Base-by-base conservation (phyloP, 2,113 vertebrate species). In the Psammodynastes pulverulentus region DNA sequence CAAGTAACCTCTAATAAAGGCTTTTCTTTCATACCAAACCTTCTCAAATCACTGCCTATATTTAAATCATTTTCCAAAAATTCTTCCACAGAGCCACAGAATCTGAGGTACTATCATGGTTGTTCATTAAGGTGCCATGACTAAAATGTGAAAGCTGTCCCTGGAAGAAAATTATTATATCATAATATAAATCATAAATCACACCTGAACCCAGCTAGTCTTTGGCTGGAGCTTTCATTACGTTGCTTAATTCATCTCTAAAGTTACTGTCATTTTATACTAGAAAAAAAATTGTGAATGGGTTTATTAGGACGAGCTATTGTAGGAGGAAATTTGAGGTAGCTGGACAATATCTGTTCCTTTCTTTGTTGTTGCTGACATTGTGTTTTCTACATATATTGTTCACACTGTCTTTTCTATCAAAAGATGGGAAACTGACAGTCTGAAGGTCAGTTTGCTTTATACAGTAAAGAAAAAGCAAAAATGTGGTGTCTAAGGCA, bases 81-180 rank as follows among this genome's bases (percentile, higher is more conserved):
- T 34, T n/a, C 12, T 67, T n/a, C 26, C 29, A 67, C 48, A n/a
- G 87, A 95, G 9, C 87, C 19, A 23, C 53, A 89, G 29, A 89
- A 34, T 88, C 87, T 17, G 39, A 26, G 24, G 46, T 87, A 23
- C 21, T 58, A 93, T 91, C 88, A 92, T 46, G 87, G 24, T 56
- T 21, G 2, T 56, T 92, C 89, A 92, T 92, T 53, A 89, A 93
- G 72, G 53, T 89, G 48, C 87, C 86, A 29, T 92, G 67, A 88
- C 23, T 93, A 58, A 94, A 95, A 94, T 89, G 46, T 84, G 91
- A 58, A 29, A 93, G 1, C 67, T 92, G 52, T 62, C 90, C 91
- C 39, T 94, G 92, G 17, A 43, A 91, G 86, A 85, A 89, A 90
- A 92, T 86, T 39, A 84, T 92, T 90, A 79, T 90, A 0, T 9